Conservation (phyloP, 30 jellyfish, hydroid and myxozoan species). For the Chrysaora quinquecirrha region DNA sequence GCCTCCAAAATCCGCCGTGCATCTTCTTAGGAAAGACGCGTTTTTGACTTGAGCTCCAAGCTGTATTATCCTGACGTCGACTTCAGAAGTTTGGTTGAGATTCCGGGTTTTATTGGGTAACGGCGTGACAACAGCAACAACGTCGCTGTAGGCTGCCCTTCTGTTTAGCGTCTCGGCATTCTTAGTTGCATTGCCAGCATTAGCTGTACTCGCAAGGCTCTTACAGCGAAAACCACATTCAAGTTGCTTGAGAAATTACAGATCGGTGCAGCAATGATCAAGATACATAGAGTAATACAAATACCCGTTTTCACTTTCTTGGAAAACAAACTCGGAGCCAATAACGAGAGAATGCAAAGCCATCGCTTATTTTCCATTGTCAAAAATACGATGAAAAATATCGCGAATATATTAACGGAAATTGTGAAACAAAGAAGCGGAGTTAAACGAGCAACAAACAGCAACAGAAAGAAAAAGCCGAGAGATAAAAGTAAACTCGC, state of each 20-base stretch:
- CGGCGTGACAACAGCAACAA: not conserved
- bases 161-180: not conserved
- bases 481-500: slow-evolving; percentile 54
- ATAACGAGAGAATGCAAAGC: slow-evolving; percentile 70
- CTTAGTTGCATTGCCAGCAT: not conserved
- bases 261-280: slow-evolving; percentile 82
- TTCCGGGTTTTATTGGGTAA: not conserved
- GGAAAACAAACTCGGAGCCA: slow-evolving; percentile 81
- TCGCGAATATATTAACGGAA: slow-evolving; percentile 56
- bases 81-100: not conserved
- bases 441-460: slow-evolving; percentile 31
- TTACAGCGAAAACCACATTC: slow-evolving; percentile 45
- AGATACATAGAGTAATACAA: slow-evolving; percentile 39
- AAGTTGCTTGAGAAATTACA: slow-evolving; percentile 58
- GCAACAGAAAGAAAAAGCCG: slow-evolving; percentile 57
- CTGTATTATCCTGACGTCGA: too few relatives aligned
- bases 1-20: not conserved
- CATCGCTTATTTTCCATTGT: slow-evolving; percentile 64
- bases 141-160: not conserved
- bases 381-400: slow-evolving; percentile 58
- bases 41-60: not conserved
- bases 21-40: not conserved
- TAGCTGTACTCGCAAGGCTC: not conserved
- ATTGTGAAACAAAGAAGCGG: slow-evolving; percentile 67
- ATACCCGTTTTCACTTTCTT: slow-evolving; percentile 61